Evolutionary conservation across 2,113 vertebrate genomes (phyloP), one percentile per base, ranked within the genome.

Genomic region (Cyanocitta stelleri): DNA sequence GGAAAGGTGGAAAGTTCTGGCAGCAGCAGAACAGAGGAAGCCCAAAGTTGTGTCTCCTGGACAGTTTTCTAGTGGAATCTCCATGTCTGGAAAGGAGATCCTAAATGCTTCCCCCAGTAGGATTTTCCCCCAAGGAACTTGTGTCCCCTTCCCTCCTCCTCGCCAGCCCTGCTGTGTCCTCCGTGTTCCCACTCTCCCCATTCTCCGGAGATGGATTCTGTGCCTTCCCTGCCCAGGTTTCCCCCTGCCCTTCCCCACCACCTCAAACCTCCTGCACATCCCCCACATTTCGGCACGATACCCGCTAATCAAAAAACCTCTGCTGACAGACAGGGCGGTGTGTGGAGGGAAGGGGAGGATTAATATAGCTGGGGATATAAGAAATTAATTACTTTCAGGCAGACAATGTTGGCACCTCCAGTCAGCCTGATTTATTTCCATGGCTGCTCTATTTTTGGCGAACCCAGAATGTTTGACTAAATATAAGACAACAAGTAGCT

Each of bases 301-400:
- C 63, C 59, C 72, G 3, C 85, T 51, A 29, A 87, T 78, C 18
- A 52, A 71, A 48, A 11, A 66, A 75, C 8, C 82, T 64, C 76
- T 9, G 3, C 58, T 19, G 93, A 22, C 86, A 85, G 83, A 22
- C 89, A 66, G 77, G 76, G n/a, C 18, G 16, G 19, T 9, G 82
- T 59, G 72, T 0, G 18, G 67, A n/a, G 80, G 71, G 43, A 46
- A 19, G 79, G 32, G 2, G 3, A 93, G 55, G 84, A 91, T 77
- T 69, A 82, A 74, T 58, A 78, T 39, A 84, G 93, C 78, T 0
- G 20, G 46, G 52, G 46, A 43, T 75, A 81, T 86, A 87, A 96
- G 90, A 94, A 90, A 92, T 95, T 95, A 84, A 96, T 97, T 93
- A 79, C 83, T 67, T 87, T 82, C 86, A 95, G 79, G 49, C 88